Percentiles rank a stretch among this genome's conserved stretches.
Evolutionary conservation across 1,140 invertebrate species (phyloP).

Genomic region (Bombus superbus): DNA sequence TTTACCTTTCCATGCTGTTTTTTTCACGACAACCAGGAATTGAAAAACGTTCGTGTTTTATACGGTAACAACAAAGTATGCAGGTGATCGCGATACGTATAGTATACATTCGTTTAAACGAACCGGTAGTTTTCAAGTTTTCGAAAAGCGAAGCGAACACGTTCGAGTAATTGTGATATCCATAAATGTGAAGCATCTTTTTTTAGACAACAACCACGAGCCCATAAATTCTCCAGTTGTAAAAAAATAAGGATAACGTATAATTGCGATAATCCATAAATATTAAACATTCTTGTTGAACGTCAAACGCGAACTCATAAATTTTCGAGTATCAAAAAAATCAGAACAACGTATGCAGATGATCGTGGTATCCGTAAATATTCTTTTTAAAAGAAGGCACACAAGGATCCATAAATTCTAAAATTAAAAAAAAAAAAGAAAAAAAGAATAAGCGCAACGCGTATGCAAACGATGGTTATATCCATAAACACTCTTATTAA

Average conservation of each 20-base stretch:
- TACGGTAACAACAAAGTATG: not conserved
- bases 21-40: not conserved
- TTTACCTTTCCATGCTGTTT: not conserved
- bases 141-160: not conserved
- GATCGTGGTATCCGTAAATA: not conserved
- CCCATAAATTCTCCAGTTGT: not conserved
- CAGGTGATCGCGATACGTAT: not conserved
- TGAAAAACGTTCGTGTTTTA: not conserved
- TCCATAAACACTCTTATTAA: not conserved
- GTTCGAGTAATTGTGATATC: no score
- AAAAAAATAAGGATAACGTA: not conserved
- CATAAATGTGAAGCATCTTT: no score
- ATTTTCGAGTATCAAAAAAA: not conserved
- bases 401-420: not conserved
- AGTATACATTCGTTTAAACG: not conserved
- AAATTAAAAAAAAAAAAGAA: not conserved
- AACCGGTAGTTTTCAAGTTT: not conserved
- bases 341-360: not conserved
- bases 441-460: not conserved
- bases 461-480: not conserved
- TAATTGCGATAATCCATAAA: not conserved
- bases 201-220: not conserved
- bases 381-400: no score
- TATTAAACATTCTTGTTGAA: not conserved
- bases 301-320: not conserved